Evolutionary conservation across 37 sponge, comb jelly and placozoan species (phyloP), one percentile per base, ranked within the genome.

Genomic region (Hormiphora californensis): DNA sequence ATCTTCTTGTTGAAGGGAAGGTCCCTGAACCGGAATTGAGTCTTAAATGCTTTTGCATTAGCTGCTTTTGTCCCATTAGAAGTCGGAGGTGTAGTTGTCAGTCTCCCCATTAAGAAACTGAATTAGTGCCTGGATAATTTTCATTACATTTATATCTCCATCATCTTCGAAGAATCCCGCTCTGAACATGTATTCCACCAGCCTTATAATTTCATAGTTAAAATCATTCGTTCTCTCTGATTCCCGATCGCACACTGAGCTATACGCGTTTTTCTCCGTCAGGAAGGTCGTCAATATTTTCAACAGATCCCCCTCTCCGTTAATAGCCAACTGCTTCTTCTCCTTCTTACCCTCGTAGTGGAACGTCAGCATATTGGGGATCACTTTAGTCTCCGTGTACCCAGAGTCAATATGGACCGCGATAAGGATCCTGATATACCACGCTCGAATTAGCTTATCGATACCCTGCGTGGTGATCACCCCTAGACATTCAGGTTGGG

Each of bases 281-380:
- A 57, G 27, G 61, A 57, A 57, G 7, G 5, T 57, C 61, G n/a
- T 30, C 17, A 57, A 30, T 30, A 28, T 30, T 30, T 57, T 5
- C 9, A 57, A 15, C 9, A 57, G 17, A 4, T 12, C 27, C 61
- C 27, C 30, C 30, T 21, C n/a, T 4, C n/a, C 30, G n/a, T 57
- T 30, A 28, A 4, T 30, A n/a, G n/a, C n/a, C n/a, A n/a, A n/a
- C n/a, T n/a, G n/a, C n/a, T n/a, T n/a, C n/a, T n/a, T n/a, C 7
- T 5, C n/a, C n/a, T 57, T 57, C 4, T 57, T 57, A 5, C 27
- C 61, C 7, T 57, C 61, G 61, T 57, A 57, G 4, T 57, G 61
- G 61, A 57, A 57, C 4, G 61, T 57, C 9, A 57, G 61, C 61
- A 57, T 57, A 4, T 57, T 25, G 61, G 61, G 61, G 61, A 57